Evolutionary conservation across 2,113 vertebrate genomes (phyloP).

Genomic region (Pituophis catenifer): DNA sequence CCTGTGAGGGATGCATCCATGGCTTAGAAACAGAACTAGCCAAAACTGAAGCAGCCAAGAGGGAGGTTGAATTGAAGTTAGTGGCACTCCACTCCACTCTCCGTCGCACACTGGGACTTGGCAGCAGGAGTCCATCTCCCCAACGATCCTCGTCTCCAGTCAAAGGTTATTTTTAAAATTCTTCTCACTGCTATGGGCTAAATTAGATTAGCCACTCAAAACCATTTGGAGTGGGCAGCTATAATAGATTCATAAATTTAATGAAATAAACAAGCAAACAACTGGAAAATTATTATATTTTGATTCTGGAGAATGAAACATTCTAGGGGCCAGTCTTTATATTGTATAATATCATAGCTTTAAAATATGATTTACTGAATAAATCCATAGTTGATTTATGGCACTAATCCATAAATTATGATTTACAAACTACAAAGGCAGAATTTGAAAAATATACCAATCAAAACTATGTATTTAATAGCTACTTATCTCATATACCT

Average conservation of each 20-base stretch:
- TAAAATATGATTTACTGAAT: background rate
- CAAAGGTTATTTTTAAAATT: slow-evolving; percentile 65
- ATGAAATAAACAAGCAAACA: background rate
- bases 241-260: background rate
- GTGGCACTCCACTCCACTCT: slow-evolving; percentile 66
- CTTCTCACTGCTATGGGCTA: background rate
- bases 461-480: background rate
- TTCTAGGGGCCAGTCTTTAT: background rate
- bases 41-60: slow-evolving; percentile 43
- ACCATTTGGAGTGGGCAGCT: background rate
- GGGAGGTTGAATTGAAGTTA: slow-evolving; percentile 67
- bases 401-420: background rate
- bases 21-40: slow-evolving; percentile 71
- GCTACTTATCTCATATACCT: background rate
- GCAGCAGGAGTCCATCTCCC: slow-evolving; percentile 51
- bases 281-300: background rate
- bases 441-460: background rate
- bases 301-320: background rate
- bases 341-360: background rate
- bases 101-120: slow-evolving; percentile 63
- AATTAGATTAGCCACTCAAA: background rate
- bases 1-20: slow-evolving; percentile 50
- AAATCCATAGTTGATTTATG: background rate
- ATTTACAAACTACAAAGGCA: background rate
- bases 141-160: slow-evolving; percentile 54